A percentile compares a stretch with the other conserved stretches of the same genome.
Conservation (phyloP, 2,797 vertebrate genomes). For the Odontamblyopus rebecca region DNA sequence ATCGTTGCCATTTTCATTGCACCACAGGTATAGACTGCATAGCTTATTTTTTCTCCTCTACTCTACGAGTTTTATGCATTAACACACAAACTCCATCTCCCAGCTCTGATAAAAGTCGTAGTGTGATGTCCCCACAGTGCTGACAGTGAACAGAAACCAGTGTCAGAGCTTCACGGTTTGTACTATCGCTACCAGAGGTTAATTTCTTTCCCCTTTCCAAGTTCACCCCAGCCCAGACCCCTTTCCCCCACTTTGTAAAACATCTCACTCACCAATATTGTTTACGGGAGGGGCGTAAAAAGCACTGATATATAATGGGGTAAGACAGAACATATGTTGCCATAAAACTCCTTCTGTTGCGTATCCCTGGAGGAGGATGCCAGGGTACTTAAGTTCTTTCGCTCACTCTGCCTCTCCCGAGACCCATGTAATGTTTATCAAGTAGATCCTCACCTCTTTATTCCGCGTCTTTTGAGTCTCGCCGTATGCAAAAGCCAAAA, state of each 20-base stretch:
- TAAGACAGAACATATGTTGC: conserved; percentile 76
- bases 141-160: conserved; percentile 4
- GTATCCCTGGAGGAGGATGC: conserved; percentile 70
- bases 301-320: conserved; percentile 72
- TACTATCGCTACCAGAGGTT: conserved; percentile 48
- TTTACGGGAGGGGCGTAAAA: conserved; percentile 73
- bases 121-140: background rate
- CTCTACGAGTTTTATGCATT: background rate
- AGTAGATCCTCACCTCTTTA: conserved; percentile 54
- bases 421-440: conserved; percentile 74
- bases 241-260: conserved; percentile 51
- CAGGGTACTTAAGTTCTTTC: conserved; percentile 72
- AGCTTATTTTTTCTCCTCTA: too few species aligned
- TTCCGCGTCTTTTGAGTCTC: conserved; percentile 30
- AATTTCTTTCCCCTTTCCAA: conserved; percentile 45
- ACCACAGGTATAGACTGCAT: background rate
- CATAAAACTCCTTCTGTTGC: conserved; percentile 79
- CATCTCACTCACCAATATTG: conserved; percentile 67
- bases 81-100: background rate
- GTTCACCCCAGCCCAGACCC: conserved; percentile 33
- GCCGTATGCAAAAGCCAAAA: conserved; percentile 23
- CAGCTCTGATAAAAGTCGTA: background rate
- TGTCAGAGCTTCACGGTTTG: conserved; percentile 14
- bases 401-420: conserved; percentile 58
- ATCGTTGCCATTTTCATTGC: background rate